Conservation (phyloP, 2,113 vertebrate genomes). For the Apodemus sylvaticus region DNA sequence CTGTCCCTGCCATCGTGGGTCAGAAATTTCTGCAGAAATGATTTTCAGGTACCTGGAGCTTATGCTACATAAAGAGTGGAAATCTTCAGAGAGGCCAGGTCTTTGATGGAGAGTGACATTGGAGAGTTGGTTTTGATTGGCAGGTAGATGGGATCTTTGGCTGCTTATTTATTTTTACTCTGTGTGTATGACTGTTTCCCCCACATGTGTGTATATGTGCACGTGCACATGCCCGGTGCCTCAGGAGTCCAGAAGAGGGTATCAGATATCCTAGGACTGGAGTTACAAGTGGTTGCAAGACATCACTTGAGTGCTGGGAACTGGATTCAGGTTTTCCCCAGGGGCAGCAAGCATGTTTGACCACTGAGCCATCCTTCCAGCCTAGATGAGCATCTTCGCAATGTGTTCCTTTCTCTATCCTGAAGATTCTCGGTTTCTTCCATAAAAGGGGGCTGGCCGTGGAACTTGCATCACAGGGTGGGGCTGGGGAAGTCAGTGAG, state of each 20-base stretch:
- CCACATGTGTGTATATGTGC: neutral
- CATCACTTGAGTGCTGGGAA: neutral
- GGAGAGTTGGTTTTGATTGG: neutral
- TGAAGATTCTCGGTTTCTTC: neutral
- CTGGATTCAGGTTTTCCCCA: neutral
- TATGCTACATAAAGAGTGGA: neutral
- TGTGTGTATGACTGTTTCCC: neutral
- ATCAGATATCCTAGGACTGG: neutral
- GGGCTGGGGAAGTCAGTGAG: neutral
- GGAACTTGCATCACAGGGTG: neutral
- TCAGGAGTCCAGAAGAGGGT: neutral
- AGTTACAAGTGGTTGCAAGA: neutral
- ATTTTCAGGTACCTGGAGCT: constrained; percentile 8
- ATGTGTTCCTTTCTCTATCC: neutral
- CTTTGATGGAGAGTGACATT: neutral
- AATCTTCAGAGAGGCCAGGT: neutral
- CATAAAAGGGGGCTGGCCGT: neutral
- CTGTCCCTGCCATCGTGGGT: neutral
- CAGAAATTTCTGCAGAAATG: constrained; percentile 11
- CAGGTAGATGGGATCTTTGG: neutral
- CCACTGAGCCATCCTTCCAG: neutral
- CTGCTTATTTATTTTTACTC: neutral
- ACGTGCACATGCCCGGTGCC: neutral
- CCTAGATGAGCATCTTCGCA: neutral
- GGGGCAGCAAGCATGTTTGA: neutral